A percentile compares a stretch with the other conserved stretches of the same genome.
Evolutionary conservation across 2,113 vertebrate genomes (phyloP).

Genomic region (Numenius arquata): DNA sequence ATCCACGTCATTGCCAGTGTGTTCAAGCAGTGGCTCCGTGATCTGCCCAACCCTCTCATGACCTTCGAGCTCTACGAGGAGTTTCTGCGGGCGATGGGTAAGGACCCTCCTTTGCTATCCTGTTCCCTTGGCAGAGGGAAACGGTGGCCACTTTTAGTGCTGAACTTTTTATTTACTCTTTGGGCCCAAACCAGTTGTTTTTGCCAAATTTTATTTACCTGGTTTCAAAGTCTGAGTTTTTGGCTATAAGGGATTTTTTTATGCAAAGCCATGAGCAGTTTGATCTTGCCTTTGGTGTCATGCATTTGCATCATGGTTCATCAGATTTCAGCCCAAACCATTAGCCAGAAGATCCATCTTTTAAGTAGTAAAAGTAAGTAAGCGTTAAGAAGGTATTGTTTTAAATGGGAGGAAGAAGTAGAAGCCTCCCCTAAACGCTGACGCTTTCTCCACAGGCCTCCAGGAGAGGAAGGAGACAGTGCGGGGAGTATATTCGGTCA

Average conservation of each 20-base stretch:
- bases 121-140: background rate
- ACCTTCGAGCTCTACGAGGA: slow-evolving; percentile 98
- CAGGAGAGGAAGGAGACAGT: slow-evolving; percentile 92
- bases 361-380: background rate
- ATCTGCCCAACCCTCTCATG: slow-evolving; percentile 96
- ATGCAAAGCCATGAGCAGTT: background rate
- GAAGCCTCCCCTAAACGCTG: background rate
- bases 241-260: background rate
- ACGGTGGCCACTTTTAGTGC: background rate
- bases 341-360: background rate
- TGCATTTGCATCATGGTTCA: fast-evolving
- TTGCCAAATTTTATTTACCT: background rate
- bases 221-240: background rate
- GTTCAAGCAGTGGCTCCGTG: slow-evolving; percentile 98
- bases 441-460: slow-evolving; percentile 76
- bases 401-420: background rate
- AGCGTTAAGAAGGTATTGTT: background rate
- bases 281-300: background rate
- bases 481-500: slow-evolving; percentile 90
- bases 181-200: background rate
- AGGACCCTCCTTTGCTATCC: slow-evolving; percentile 1
- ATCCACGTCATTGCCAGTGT: slow-evolving; percentile 97
- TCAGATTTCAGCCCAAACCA: background rate
- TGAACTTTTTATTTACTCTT: background rate
- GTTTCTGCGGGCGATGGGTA: slow-evolving; percentile 94